Conservation (phyloP, 2,888 invertebrate species). For the Cylindroiulus punctatus region DNA sequence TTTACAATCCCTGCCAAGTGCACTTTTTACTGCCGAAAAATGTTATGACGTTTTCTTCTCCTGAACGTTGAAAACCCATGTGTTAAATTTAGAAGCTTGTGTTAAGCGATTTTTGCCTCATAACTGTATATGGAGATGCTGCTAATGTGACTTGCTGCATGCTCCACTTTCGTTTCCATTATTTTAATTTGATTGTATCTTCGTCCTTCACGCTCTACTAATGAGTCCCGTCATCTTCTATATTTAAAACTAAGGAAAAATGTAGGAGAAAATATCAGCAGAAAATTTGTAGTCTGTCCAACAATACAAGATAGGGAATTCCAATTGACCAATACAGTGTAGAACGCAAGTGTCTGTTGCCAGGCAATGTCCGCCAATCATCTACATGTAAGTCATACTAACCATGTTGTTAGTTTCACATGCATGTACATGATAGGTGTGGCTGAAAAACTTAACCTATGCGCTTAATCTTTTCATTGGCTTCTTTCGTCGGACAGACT, state of each 20-base stretch:
- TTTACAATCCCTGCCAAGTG: not conserved
- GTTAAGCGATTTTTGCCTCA: not conserved
- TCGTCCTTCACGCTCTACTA: conserved; percentile 11
- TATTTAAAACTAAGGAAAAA: not conserved
- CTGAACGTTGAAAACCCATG: not conserved
- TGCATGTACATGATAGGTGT: no score
- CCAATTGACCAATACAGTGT: no score
- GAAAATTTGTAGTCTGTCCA: no score
- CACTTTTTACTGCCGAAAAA: not conserved
- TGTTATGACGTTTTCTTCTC: not conserved
- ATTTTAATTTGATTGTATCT: conserved; percentile 29
- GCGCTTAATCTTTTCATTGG: no score
- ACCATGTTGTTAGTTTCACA: no score
- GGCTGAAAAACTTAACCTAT: no score
- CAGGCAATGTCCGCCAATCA: no score
- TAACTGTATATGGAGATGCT: conserved; percentile 16
- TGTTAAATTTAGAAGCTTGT: conserved; percentile 9
- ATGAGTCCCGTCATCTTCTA: conserved; percentile 12
- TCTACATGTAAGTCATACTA: no score
- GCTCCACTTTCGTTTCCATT: conserved; percentile 8
- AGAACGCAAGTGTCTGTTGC: not conserved
- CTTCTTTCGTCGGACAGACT: no score
- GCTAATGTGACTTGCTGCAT: not conserved
- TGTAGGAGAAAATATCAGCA: not conserved
- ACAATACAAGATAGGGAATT: no score